phyloP scores from a whole-genome alignment of 2,888 invertebrate genomes.

The Adineta ricciae region DNA sequence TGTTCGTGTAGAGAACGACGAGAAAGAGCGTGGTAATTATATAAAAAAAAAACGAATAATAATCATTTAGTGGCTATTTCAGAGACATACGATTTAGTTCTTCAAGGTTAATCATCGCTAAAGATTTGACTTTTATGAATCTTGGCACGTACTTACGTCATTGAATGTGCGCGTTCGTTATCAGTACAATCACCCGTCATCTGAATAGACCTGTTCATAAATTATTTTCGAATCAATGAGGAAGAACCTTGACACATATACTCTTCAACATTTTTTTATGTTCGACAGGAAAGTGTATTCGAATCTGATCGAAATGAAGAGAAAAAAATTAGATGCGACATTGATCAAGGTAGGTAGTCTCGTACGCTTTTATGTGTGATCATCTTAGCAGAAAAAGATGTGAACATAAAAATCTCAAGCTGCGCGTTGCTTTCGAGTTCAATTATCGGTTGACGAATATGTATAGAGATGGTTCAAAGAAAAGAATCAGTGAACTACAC shows the following conservation, averaged over 20 bases:
- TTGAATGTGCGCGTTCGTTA: not conserved
- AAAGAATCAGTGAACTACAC: not conserved
- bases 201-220: slow-evolving; percentile 4
- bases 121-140: slow-evolving; percentile 13
- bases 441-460: not conserved
- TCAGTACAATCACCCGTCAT: not conserved
- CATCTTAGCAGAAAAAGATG: slow-evolving; percentile 3
- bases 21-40: not conserved
- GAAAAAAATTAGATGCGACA: not conserved
- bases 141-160: slow-evolving; percentile 9
- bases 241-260: slow-evolving; percentile 5
- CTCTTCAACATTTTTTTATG: not conserved
- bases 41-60: slow-evolving; percentile 6
- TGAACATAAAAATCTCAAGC: not conserved
- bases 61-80: not conserved
- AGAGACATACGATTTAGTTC: not conserved
- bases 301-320: not conserved
- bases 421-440: not conserved
- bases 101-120: not conserved
- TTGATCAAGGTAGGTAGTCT: slow-evolving; percentile 9
- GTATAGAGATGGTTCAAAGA: not conserved
- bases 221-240: slow-evolving; percentile 12
- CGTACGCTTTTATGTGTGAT: not conserved
- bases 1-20: not conserved
- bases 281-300: not conserved